Conservation (phyloP, 2,888 invertebrate species). For the Acrobasis suavella region DNA sequence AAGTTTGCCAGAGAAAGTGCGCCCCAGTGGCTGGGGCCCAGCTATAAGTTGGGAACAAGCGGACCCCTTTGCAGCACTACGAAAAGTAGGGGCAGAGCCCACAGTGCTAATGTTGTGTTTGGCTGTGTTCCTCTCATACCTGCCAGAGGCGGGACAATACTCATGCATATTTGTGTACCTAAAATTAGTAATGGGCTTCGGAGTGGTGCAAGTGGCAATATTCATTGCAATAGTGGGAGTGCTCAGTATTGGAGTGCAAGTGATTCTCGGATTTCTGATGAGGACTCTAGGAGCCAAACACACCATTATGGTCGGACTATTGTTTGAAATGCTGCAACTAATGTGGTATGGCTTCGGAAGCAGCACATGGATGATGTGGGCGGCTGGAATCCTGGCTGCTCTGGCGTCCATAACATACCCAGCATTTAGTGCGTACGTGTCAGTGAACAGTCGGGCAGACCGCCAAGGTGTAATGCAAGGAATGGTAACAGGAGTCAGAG, state of each 20-base stretch:
- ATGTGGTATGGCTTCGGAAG: slow-evolving; percentile 99
- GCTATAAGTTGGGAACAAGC: slow-evolving; percentile 99
- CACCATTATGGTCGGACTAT: slow-evolving; percentile 97
- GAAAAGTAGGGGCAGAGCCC: slow-evolving; percentile 96
- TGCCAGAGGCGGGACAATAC: slow-evolving; percentile 99
- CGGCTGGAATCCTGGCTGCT: slow-evolving; percentile 97
- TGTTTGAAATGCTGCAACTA: slow-evolving; percentile 98
- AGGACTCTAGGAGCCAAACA: slow-evolving; percentile 95
- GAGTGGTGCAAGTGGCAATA: slow-evolving; percentile 96
- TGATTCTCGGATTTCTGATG: slow-evolving; percentile 92
- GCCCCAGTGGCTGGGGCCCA: slow-evolving; percentile 90
- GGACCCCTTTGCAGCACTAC: slow-evolving; percentile 97
- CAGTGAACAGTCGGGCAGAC: slow-evolving; percentile 98
- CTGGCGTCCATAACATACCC: slow-evolving; percentile 99
- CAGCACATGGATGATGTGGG: slow-evolving; percentile 99
- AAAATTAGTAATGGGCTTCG: slow-evolving; percentile 98
- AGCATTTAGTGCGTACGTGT: slow-evolving; percentile 98
- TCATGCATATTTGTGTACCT: slow-evolving; percentile 99
- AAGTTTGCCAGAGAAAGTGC: slow-evolving; percentile 95
- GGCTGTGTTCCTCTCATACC: slow-evolving; percentile 97
- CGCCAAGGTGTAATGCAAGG: slow-evolving; percentile 98
- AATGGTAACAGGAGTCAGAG: slow-evolving; percentile 99
- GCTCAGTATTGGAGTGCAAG: slow-evolving; percentile 97
- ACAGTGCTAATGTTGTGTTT: slow-evolving; percentile 98
- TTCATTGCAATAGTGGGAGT: slow-evolving; percentile 99